phyloP scores from a whole-genome alignment of 2,888 invertebrate genomes.

The Didymodactylos carnosus region DNA sequence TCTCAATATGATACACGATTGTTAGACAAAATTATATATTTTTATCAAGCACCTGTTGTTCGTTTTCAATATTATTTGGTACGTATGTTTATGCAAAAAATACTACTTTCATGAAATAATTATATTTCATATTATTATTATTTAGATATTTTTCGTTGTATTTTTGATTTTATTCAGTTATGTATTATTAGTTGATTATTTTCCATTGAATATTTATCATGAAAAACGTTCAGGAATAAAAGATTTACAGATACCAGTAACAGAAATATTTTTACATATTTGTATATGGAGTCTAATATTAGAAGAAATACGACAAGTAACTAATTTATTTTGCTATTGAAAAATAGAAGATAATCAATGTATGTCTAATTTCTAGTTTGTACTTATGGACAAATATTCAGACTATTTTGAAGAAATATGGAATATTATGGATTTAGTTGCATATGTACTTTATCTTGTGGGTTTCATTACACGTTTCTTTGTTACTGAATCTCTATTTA shows the following conservation, averaged over 20 bases:
- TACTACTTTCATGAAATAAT: not conserved
- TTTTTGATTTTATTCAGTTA: not conserved
- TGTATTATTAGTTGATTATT: not conserved
- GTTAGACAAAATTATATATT: not conserved
- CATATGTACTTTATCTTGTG: not conserved
- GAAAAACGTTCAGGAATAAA: not conserved
- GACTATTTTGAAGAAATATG: not conserved
- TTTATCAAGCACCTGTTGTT: not conserved
- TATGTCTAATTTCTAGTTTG: not conserved
- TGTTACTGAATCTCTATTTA: not conserved
- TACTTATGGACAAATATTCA: not conserved
- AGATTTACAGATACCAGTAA: not conserved
- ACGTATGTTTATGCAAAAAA: not conserved
- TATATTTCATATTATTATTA: not conserved
- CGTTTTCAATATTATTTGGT: not conserved
- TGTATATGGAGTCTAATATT: not conserved
- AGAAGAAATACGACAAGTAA: not conserved
- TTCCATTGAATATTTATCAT: not conserved
- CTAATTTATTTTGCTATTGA: not conserved
- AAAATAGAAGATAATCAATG: not conserved
- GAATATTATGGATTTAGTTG: not conserved
- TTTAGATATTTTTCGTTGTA: not conserved
- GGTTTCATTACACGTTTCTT: not conserved
- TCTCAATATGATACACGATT: not conserved
- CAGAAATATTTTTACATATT: not conserved